Conservation (phyloP, 1,140 invertebrate genomes). For the Penaeus chinensis region DNA sequence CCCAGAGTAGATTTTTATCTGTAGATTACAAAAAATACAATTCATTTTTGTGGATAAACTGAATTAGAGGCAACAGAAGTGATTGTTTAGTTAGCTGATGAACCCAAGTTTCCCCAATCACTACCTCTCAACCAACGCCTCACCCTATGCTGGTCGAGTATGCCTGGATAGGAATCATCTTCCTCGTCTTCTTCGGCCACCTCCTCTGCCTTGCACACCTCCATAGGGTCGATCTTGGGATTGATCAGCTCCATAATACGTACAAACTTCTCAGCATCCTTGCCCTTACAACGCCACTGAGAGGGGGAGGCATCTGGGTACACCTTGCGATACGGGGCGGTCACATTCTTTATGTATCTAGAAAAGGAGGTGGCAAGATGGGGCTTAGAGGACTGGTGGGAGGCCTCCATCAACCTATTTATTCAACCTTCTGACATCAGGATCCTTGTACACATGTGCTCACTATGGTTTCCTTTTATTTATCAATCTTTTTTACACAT, state of each 20-base stretch:
- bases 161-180: conserved; percentile 65
- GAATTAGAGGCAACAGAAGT: too few species aligned
- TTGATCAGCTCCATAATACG: conserved; percentile 72
- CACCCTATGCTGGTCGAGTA: conserved; percentile 68
- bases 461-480: too few species aligned
- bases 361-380: conserved; percentile 48
- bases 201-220: conserved; percentile 69
- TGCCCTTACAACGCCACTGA: conserved; percentile 73
- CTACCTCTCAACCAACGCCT: not conserved
- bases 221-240: conserved; percentile 70
- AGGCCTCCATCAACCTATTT: too few species aligned
- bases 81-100: too few species aligned
- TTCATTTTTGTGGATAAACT: too few species aligned
- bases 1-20: too few species aligned
- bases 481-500: too few species aligned
- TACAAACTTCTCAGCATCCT: conserved; percentile 71
- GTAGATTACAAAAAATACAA: too few species aligned
- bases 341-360: conserved; percentile 66
- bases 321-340: conserved; percentile 72
- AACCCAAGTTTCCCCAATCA: not conserved
- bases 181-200: conserved; percentile 71
- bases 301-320: conserved; percentile 73
- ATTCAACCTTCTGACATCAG: too few species aligned
- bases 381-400: not conserved
- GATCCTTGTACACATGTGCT: too few species aligned